Evolutionary conservation across 2,888 invertebrate genomes (phyloP).

Genomic region (Patella ulyssiponensis): DNA sequence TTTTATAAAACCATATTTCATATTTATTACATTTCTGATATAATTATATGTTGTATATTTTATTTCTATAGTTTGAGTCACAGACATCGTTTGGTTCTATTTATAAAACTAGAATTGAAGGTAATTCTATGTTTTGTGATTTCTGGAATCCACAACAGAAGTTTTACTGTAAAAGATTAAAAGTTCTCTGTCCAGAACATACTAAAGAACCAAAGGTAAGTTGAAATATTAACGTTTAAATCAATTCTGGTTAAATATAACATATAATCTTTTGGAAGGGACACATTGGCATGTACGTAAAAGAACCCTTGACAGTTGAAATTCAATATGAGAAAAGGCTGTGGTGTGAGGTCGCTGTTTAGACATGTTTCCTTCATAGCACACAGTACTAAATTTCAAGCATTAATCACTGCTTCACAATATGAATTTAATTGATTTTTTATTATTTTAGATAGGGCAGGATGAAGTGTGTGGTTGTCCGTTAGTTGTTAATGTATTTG

Average conservation of each 20-base stretch:
- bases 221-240: too few species aligned
- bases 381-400: too few species aligned
- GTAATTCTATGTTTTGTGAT: conserved; percentile 98
- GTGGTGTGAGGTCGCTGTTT: too few species aligned
- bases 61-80: conserved; percentile 83
- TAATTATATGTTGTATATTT: neutral
- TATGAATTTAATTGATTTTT: neutral
- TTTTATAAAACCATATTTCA: neutral
- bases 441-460: conserved; percentile 55
- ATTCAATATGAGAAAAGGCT: too few species aligned
- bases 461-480: conserved; percentile 92
- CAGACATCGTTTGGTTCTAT: conserved; percentile 97
- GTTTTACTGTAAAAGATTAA: conserved; percentile 94
- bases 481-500: conserved; percentile 86
- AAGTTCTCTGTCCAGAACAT: conserved; percentile 97
- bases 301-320: too few species aligned
- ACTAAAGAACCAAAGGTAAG: conserved; percentile 78
- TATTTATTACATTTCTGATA: neutral
- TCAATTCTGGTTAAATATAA: too few species aligned
- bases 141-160: conserved; percentile 89
- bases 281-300: too few species aligned
- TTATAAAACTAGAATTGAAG: conserved; percentile 93
- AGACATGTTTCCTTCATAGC: too few species aligned
- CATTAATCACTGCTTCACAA: too few species aligned
- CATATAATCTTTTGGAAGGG: too few species aligned